Evolutionary conservation across 2,113 vertebrate genomes (phyloP).

Genomic region (Castor canadensis): DNA sequence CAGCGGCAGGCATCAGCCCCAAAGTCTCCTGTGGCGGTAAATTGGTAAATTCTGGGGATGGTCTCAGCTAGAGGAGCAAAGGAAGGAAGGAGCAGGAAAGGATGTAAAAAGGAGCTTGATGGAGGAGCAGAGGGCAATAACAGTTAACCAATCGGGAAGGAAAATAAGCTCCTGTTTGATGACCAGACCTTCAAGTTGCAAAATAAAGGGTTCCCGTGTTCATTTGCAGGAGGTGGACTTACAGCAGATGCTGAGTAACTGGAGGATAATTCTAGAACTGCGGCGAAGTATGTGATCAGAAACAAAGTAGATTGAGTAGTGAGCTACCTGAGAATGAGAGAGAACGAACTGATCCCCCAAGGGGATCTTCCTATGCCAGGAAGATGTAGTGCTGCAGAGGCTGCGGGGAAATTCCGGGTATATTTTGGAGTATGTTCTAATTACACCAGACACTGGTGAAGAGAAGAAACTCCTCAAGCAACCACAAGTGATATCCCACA

Average conservation of each 20-base stretch:
- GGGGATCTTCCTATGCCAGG: too few relatives aligned
- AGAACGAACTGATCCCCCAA: background rate
- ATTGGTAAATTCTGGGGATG: background rate
- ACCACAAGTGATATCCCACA: too few relatives aligned
- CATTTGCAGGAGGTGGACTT: background rate
- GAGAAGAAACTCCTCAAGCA: background rate
- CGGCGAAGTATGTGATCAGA: background rate
- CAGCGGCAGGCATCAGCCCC: accelerated
- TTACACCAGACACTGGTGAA: accelerated
- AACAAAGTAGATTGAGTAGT: accelerated
- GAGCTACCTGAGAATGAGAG: background rate
- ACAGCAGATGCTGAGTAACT: background rate
- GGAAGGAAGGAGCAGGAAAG: background rate
- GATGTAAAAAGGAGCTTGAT: background rate
- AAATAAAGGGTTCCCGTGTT: background rate
- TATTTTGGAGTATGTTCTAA: accelerated
- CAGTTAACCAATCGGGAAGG: background rate
- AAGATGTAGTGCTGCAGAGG: background rate
- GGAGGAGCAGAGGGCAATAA: too few relatives aligned
- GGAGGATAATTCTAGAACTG: background rate
- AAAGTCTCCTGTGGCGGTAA: background rate
- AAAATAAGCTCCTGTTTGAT: background rate
- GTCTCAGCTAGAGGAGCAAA: background rate
- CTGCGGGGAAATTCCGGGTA: background rate
- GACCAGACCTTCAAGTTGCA: background rate